Percentiles rank a stretch among this genome's conserved stretches.
phyloP scores from a whole-genome alignment of 2,113 vertebrate genomes.

The Rhinichthys klamathensis region DNA sequence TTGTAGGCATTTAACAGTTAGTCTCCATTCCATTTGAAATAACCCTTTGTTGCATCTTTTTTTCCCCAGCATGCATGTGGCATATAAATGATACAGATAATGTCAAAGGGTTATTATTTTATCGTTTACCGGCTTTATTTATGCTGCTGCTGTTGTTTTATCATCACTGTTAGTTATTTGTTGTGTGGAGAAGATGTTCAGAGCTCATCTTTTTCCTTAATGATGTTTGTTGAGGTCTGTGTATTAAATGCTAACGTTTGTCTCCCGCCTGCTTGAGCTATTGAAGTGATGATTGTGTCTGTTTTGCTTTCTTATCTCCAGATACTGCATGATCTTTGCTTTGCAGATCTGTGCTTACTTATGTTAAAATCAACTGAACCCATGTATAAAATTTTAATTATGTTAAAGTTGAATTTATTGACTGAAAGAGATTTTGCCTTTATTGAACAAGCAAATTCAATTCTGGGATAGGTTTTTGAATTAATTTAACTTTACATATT shows the following conservation, averaged over 20 bases:
- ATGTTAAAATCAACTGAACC: background rate
- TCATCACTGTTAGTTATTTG: slow-evolving; percentile 16
- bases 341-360: background rate
- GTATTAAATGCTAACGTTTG: background rate
- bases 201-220: background rate
- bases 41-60: background rate
- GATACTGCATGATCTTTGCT: background rate
- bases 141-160: background rate
- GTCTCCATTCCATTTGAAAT: background rate
- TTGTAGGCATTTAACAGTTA: background rate
- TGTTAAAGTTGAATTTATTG: background rate
- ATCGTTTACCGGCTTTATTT: background rate
- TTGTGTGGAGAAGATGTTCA: slow-evolving; percentile 7
- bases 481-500: background rate
- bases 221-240: slow-evolving; percentile 1
- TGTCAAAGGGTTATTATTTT: background rate
- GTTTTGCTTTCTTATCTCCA: background rate
- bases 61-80: background rate
- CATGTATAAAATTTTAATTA: background rate
- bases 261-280: background rate
- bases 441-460: background rate
- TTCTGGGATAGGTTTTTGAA: background rate
- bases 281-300: background rate
- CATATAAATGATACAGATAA: slow-evolving; percentile 2
- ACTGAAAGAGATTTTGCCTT: background rate